Percentiles rank a stretch among this genome's conserved stretches.
Evolutionary conservation across 2,113 vertebrate species (phyloP).

Genomic region (Dicentrarchus labrax): DNA sequence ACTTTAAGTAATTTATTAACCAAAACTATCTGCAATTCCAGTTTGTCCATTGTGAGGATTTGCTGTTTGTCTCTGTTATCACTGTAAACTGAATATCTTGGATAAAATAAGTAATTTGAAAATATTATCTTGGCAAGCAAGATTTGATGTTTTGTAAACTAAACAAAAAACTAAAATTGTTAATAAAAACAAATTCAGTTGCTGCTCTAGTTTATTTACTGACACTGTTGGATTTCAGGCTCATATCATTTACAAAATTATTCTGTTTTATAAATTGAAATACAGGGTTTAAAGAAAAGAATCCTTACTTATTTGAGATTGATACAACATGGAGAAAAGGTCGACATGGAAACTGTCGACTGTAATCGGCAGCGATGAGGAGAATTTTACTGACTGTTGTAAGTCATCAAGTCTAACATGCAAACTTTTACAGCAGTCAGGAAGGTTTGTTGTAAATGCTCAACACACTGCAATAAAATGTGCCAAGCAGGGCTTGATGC

Average conservation of each 20-base stretch:
- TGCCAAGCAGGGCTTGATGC: constrained; percentile 72
- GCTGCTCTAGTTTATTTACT: neutral
- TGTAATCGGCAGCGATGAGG: neutral
- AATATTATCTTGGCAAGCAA: neutral
- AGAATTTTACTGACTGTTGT: constrained; percentile 57
- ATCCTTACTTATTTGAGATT: neutral
- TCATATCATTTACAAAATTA: constrained; percentile 4
- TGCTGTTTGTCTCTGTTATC: neutral
- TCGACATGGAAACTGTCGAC: constrained; percentile 16
- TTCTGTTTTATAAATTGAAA: neutral
- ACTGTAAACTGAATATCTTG: neutral
- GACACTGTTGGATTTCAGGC: neutral
- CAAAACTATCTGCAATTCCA: neutral
- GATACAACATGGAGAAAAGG: neutral
- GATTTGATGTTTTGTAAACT: neutral
- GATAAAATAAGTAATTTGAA: neutral
- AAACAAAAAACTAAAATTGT: neutral
- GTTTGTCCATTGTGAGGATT: neutral
- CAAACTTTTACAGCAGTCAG: constrained; percentile 69
- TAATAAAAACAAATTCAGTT: neutral
- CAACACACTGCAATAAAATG: constrained; percentile 76
- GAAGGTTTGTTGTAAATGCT: constrained; percentile 79
- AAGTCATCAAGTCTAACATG: constrained; percentile 58
- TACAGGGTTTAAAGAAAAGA: neutral
- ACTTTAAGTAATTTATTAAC: neutral